Percentiles rank a stretch among this genome's conserved stretches.
Evolutionary conservation across 2,888 invertebrate species (phyloP).

Genomic region (Axea sp.): DNA sequence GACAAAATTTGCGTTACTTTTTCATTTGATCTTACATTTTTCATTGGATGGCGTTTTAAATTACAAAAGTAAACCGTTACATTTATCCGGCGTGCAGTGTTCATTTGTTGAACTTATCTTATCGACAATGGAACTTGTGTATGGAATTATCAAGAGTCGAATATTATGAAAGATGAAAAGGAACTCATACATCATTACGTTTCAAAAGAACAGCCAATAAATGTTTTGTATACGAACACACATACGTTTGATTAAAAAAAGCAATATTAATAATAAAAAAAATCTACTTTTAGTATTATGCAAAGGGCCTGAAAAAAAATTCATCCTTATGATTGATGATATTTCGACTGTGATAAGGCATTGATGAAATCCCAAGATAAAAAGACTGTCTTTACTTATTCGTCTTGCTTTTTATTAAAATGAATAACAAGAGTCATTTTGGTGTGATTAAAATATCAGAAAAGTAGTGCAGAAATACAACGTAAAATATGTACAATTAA

Average conservation of each 20-base stretch:
- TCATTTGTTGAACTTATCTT: constrained; percentile 53
- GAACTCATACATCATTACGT: constrained; percentile 36
- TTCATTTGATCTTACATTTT: not conserved
- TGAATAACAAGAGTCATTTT: not conserved
- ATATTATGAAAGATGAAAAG: constrained; percentile 51
- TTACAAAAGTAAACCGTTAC: constrained; percentile 30
- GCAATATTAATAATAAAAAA: too few relatives aligned
- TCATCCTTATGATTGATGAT: constrained; percentile 38
- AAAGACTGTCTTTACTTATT: constrained; percentile 11
- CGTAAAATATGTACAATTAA: too few relatives aligned
- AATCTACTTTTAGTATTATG: too few relatives aligned
- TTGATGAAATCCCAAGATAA: constrained; percentile 17
- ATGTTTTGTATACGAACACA: too few relatives aligned
- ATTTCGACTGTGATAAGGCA: constrained; percentile 19
- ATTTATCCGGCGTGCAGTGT: constrained; percentile 28
- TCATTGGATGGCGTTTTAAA: constrained; percentile 15
- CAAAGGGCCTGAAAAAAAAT: too few relatives aligned
- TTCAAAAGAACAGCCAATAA: constrained; percentile 25
- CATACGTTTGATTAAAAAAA: too few relatives aligned
- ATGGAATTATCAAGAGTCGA: constrained; percentile 50
- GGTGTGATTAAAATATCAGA: too few relatives aligned
- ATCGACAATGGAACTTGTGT: constrained; percentile 40
- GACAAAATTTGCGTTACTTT: too few relatives aligned
- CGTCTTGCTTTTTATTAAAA: constrained; percentile 12
- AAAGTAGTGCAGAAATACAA: too few relatives aligned